These are phyloP conservation scores for Eupithecia pulchellata DNA, from an alignment of 2,888 invertebrate species.

Conservation along the genomic window DNA sequence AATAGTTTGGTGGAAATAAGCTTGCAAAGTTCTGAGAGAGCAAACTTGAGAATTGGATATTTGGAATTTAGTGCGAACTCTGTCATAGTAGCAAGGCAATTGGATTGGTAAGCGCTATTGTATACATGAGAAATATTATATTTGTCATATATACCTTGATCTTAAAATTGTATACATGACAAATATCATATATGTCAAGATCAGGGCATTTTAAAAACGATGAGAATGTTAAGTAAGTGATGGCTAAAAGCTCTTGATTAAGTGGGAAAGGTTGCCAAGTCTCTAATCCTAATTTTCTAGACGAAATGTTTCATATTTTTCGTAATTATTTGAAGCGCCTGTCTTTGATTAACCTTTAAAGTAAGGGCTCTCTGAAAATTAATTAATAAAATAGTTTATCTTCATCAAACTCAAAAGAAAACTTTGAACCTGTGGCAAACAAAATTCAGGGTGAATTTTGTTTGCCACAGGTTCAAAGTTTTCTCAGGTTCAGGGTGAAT, in stretches of 20 bases:
- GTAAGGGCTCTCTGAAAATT: conserved; percentile 21
- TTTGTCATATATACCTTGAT: no score
- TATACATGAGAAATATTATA: conserved; percentile 33
- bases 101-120: conserved; percentile 35
- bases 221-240: background rate
- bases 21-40: conserved; percentile 66
- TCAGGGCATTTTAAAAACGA: background rate
- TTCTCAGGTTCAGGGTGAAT: no score
- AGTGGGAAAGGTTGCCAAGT: background rate
- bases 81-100: conserved; percentile 9
- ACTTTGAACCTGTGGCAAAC: conserved; percentile 58
- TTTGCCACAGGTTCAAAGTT: conserved; percentile 58
- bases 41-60: conserved; percentile 71
- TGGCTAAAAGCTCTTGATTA: background rate
- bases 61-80: conserved; percentile 57
- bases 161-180: conserved; percentile 43
- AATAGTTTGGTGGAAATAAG: conserved; percentile 75
- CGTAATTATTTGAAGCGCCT: background rate
- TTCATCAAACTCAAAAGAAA: conserved; percentile 45
- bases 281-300: background rate
- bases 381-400: conserved; percentile 47
- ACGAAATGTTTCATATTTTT: background rate
- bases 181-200: background rate
- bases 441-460: conserved; percentile 59
- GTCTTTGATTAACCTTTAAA: conserved; percentile 7